These are phyloP conservation scores for Eristalinus sepulchralis DNA, from an alignment of 2,888 invertebrate genomes.

Conservation along the genomic window DNA sequence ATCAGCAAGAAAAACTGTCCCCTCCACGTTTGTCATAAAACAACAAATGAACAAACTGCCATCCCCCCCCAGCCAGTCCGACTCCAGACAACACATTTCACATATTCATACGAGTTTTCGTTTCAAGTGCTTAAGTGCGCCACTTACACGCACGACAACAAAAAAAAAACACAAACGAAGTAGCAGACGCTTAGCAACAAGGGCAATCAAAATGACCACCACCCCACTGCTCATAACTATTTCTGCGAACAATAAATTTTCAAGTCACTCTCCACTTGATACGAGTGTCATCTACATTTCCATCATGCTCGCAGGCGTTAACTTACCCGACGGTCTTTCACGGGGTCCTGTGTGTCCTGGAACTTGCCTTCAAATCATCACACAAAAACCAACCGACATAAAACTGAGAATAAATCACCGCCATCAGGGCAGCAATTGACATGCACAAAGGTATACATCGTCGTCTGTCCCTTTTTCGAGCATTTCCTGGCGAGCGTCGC, in stretches of 20 bases:
- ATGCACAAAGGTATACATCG: constrained; percentile 15
- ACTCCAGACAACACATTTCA: neutral
- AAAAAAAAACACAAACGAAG: neutral
- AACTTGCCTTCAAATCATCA: neutral
- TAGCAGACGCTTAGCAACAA: neutral
- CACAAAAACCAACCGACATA: neutral
- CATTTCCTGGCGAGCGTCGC: neutral
- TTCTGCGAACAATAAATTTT: constrained; percentile 13
- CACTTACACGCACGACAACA: neutral
- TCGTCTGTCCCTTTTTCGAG: neutral
- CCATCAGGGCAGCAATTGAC: constrained; percentile 43
- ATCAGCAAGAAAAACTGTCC: neutral
- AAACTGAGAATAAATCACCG: constrained; percentile 46
- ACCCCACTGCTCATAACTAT: constrained; percentile 4
- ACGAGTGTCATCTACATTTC: neutral
- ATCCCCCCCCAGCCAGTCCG: neutral
- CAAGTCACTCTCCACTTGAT: constrained; percentile 1
- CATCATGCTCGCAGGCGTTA: constrained; percentile 17
- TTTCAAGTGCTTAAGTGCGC: neutral
- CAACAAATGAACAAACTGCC: neutral
- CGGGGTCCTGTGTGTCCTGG: neutral
- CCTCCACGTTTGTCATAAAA: neutral
- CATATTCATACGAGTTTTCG: neutral
- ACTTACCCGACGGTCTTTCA: neutral
- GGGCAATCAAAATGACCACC: constrained; percentile 1